A percentile compares a stretch with the other conserved stretches of the same genome.
phyloP scores from a whole-genome alignment of 2,888 invertebrate genomes.

The Perizoma flavofasciatum region DNA sequence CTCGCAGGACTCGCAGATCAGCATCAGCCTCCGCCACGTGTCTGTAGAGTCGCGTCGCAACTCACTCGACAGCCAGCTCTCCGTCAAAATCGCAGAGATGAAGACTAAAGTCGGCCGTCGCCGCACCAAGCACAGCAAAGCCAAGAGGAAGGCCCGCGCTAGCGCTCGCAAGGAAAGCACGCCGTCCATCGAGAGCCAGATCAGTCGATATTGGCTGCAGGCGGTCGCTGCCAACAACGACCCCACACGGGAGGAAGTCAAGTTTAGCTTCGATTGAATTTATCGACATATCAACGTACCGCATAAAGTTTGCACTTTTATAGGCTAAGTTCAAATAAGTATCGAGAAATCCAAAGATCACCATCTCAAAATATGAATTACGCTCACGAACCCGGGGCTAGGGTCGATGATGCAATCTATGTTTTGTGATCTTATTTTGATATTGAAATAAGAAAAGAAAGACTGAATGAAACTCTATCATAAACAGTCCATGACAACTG shows the following conservation, averaged over 20 bases:
- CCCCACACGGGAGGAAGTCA: slow-evolving; percentile 80
- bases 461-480: slow-evolving; percentile 67
- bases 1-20: slow-evolving; percentile 87
- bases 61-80: slow-evolving; percentile 94
- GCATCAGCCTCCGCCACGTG: slow-evolving; percentile 91
- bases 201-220: slow-evolving; percentile 87
- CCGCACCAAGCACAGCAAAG: slow-evolving; percentile 74
- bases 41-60: slow-evolving; percentile 94
- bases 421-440: slow-evolving; percentile 34
- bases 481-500: slow-evolving; percentile 57
- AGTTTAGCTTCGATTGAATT: slow-evolving; percentile 75
- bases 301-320: slow-evolving; percentile 40
- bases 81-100: slow-evolving; percentile 92
- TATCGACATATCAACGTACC: slow-evolving; percentile 29
- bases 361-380: slow-evolving; percentile 26
- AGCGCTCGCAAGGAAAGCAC: slow-evolving; percentile 86
- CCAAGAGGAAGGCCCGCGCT: slow-evolving; percentile 71
- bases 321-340: slow-evolving; percentile 60
- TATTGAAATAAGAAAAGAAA: slow-evolving; percentile 48
- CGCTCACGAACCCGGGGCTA: slow-evolving; percentile 6
- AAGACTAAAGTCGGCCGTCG: slow-evolving; percentile 87
- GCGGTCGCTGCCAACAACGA: slow-evolving; percentile 84
- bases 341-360: slow-evolving; percentile 44
- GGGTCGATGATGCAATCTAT: slow-evolving; percentile 17
- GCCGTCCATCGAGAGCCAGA: slow-evolving; percentile 92